phyloP scores from a whole-genome alignment of 37 sponge, comb jelly and placozoan genomes.

The Oscarella lobularis region DNA sequence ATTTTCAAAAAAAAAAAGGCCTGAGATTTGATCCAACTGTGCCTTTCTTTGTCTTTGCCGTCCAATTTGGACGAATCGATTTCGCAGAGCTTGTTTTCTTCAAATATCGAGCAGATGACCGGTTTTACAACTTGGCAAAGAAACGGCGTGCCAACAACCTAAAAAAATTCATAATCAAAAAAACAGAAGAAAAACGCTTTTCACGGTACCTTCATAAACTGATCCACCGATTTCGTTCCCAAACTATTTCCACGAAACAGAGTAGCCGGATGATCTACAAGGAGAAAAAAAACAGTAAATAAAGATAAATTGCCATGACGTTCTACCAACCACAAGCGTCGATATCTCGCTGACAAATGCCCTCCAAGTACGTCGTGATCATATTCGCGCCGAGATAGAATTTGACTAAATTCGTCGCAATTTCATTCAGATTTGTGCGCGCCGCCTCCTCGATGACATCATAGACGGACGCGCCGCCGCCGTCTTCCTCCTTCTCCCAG shows the following conservation, averaged over 20 bases:
- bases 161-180: slow-evolving; percentile 3
- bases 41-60: background rate
- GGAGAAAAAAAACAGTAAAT: background rate
- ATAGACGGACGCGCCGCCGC: background rate
- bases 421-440: slow-evolving; percentile 12
- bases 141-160: slow-evolving; percentile 66
- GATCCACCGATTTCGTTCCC: slow-evolving; percentile 79
- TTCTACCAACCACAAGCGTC: background rate
- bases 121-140: slow-evolving; percentile 56
- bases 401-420: slow-evolving; percentile 43
- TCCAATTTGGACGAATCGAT: slow-evolving; percentile 54
- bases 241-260: slow-evolving; percentile 78
- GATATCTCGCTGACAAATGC: slow-evolving; percentile 40
- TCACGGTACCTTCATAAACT: slow-evolving; percentile 96
- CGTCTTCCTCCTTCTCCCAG: background rate
- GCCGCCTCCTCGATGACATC: slow-evolving; percentile 6
- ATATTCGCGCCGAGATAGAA: slow-evolving; percentile 68
- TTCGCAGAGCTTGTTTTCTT: slow-evolving; percentile 57
- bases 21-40: background rate
- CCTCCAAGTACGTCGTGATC: slow-evolving; percentile 47
- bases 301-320: background rate
- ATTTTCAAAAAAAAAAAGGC: background rate
- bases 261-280: slow-evolving; percentile 25
- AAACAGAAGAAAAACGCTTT: slow-evolving; percentile 5
- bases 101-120: slow-evolving; percentile 46